These are phyloP conservation scores for Hipposideros larvatus DNA, from an alignment of 2,797 vertebrate genomes.

Conservation along the genomic window DNA sequence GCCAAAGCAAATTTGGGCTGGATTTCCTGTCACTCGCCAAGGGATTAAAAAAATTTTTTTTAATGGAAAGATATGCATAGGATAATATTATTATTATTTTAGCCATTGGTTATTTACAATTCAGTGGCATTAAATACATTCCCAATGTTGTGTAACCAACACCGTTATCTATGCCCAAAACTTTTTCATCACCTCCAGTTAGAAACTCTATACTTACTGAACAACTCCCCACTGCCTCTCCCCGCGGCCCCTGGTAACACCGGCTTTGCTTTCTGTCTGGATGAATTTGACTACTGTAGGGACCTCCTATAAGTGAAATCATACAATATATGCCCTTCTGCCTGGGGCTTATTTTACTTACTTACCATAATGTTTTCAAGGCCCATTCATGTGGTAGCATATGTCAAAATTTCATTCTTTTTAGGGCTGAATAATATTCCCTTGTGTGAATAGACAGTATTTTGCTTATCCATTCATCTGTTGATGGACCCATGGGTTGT, in stretches of 20 bases:
- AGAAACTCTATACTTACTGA: neutral
- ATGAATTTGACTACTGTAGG: neutral
- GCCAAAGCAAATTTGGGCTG: neutral
- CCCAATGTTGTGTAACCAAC: neutral
- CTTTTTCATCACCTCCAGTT: neutral
- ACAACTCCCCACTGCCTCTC: neutral
- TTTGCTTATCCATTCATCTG: neutral
- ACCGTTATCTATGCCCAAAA: neutral
- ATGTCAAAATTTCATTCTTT: neutral
- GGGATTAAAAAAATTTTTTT: neutral
- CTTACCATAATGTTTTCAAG: neutral
- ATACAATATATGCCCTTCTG: neutral
- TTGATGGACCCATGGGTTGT: neutral
- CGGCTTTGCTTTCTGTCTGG: neutral
- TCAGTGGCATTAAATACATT: neutral
- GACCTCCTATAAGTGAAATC: neutral
- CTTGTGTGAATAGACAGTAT: neutral
- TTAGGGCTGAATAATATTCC: neutral
- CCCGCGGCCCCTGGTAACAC: neutral
- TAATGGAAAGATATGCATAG: neutral
- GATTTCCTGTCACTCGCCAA: conserved; percentile 5
- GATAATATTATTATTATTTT: neutral
- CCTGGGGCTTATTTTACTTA: neutral
- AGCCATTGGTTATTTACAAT: neutral
- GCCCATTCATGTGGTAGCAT: neutral